Evolutionary conservation across 2,113 vertebrate genomes (phyloP), one percentile per base, ranked within the genome.

Genomic region (Laterallus jamaicensis): DNA sequence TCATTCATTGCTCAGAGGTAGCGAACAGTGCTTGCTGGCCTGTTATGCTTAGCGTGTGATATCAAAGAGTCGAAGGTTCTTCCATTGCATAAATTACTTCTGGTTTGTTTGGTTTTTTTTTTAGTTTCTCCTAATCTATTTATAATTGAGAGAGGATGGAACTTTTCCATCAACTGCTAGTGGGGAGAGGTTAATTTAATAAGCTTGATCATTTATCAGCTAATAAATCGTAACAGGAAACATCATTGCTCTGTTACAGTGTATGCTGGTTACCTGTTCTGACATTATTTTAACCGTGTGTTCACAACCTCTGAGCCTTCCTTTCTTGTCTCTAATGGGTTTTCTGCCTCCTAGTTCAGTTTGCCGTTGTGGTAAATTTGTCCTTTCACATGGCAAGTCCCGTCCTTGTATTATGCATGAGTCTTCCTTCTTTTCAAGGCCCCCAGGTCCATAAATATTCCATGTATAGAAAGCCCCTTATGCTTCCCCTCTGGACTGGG

Each of bases 371-470:
- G 44, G 86, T 84, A 74, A 88, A 92, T 95, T 85, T 2, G 1
- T 93, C 73, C 63, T 88, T 92, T 94, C 74, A 29, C 25, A 42
- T 32, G 59, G 81, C 85, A 84, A 56, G 67, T 62, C 59, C 62
- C 7, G 11, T 54, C 67, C 50, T 63, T 94, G 68, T 95, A 96
- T 97, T 96, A 96, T 96, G 92, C 79, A 96, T 96, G 89, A 94
- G 47, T 92, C 44, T 92, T 88, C 47, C 59, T 88, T 56, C 81
- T 91, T 95, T 93, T 86, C 87, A 91, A 39, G 75, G 62, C 84
- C 86, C 81, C 92, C 71, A 71, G 79, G 35, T 95, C 91, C 73
- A 92, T 97, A 95, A 96, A 97, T 96, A 96, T 96, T 94, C 74
- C 70, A 96, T 95, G 22, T 94, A 84, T 50, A 80, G 71, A 94